Base-by-base conservation (phyloP, 1,140 invertebrate species). In the Drosophila jambulina region DNA sequence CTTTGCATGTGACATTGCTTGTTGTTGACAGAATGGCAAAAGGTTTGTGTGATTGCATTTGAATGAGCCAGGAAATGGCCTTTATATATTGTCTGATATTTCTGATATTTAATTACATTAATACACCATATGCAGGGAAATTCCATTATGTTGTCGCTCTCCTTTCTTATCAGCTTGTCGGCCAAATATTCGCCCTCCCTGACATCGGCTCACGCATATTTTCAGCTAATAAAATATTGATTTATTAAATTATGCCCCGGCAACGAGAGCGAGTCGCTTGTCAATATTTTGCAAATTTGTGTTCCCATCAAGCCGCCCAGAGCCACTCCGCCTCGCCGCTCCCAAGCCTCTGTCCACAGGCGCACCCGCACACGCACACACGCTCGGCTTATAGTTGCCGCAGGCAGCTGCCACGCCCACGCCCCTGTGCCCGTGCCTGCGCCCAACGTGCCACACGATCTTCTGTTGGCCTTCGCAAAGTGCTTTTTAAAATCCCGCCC, bases 401-500 rank as follows among this genome's bases (percentile, higher is more conserved):
- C 45, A 32, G 69, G 67, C 67, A 49, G 27, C n/a, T 49, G 48
- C 29, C 13, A 40, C 48, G 12, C 53, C 59, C 12, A 13, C 12
- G 34, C 1, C 34, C 38, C 21, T n/a, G 15, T 51, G 19, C 27
- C 23, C 45, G 21, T 12, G 49, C 38, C 25, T 17, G 32, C 62
- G n/a, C 54, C 32, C 54, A 42, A 10, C 13, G 21, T 21, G 34
- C 27, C 46, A 48, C 65, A 71, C 36, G 69, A 72, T 72, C 34
- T 29, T 71, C 61, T 83, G 71, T 59, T 83, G 74, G 76, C 76
- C 82, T 87, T 74, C 51, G 72, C 80, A 88, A 77, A 88, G 85
- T 88, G 85, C 85, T 88, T 88, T 88, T 88, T 90, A 88, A 88
- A 88, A 88, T 88, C 75, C 75, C 62, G 81, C 85, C 78, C 57